Evolutionary conservation across 2,797 vertebrate species (phyloP), one percentile per base, ranked within the genome.

Genomic region (Argentina silus): DNA sequence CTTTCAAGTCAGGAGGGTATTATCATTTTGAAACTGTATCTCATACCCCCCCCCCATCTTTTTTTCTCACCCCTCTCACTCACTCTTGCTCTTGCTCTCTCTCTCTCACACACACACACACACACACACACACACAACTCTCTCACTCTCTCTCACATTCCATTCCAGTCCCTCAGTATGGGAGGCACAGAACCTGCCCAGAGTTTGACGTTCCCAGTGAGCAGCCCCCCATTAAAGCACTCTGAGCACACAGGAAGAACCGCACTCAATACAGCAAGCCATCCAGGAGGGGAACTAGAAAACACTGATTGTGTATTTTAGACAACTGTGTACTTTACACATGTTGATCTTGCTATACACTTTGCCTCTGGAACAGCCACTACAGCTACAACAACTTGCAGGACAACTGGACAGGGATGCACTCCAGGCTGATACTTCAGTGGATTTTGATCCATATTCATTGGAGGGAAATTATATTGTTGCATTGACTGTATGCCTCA

Each of bases 121-220:
- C 27, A 48, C 60, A 70, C 92, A 92, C 91, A 91, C 88, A 87
- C 89, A 91, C 92, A 89, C 68, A 84, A 91, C 89, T 85, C 75
- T 92, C 91, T 88, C 89, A 91, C 91, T 86, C 63, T 19, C 67
- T 90, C 93, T 85, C 84, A 84, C 93, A 94, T 95, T 95, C 94
- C 92, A 92, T 90, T 93, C 92, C 93, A 94, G 92, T 90, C 94
- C 89, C 92, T 92, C 92, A 90, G 90, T 70, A 65, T 91, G 92
- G 91, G 93, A 93, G 89, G 85, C 92, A 90, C 90, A 89, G 48
- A 69, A 55, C 21, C 90, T 90, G 92, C 92, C 90, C 93, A 61
- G 63, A 65, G 68, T 72, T 53, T 45, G 68, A 68, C 57, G 36
- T 81, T 71, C 57, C 64, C 48, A 57, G 19, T 57, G 7, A 9